phyloP scores from a whole-genome alignment of 2,113 vertebrate species.

The Phyllostomus discolor region DNA sequence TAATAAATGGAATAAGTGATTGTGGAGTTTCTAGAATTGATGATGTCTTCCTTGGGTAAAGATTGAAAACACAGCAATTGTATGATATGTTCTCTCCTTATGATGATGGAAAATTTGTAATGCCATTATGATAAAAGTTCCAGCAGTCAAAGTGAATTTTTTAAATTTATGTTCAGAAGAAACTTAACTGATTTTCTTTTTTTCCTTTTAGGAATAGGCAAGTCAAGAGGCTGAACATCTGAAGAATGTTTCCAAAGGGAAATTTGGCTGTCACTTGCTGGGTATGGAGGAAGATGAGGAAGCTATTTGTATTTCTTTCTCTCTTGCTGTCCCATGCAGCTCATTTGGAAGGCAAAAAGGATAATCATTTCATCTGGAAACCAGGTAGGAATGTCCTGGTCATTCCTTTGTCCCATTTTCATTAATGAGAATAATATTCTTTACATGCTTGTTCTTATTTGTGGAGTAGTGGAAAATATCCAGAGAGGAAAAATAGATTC shows the following conservation, averaged over 20 bases:
- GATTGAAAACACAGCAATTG: not conserved
- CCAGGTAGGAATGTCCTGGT: slow-evolving; percentile 85
- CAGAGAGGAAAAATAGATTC: not conserved
- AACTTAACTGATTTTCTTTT: not conserved
- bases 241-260: slow-evolving; percentile 94
- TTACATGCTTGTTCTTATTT: not conserved
- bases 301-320: slow-evolving; percentile 82
- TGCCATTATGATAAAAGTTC: not conserved
- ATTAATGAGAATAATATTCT: not conserved
- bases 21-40: not conserved
- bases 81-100: not conserved
- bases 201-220: slow-evolving; percentile 84
- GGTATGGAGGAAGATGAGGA: slow-evolving; percentile 82
- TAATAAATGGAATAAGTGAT: not conserved
- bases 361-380: slow-evolving; percentile 93
- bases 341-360: slow-evolving; percentile 85
- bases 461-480: not conserved
- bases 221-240: slow-evolving; percentile 81
- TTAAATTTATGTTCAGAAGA: not conserved
- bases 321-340: slow-evolving; percentile 83
- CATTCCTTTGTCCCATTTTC: not conserved
- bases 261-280: slow-evolving; percentile 83
- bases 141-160: not conserved
- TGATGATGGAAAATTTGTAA: not conserved
- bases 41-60: not conserved